Percentiles rank a stretch among this genome's conserved stretches.
Conservation (phyloP, 2,888 invertebrate genomes). For the Mythimna impura region DNA sequence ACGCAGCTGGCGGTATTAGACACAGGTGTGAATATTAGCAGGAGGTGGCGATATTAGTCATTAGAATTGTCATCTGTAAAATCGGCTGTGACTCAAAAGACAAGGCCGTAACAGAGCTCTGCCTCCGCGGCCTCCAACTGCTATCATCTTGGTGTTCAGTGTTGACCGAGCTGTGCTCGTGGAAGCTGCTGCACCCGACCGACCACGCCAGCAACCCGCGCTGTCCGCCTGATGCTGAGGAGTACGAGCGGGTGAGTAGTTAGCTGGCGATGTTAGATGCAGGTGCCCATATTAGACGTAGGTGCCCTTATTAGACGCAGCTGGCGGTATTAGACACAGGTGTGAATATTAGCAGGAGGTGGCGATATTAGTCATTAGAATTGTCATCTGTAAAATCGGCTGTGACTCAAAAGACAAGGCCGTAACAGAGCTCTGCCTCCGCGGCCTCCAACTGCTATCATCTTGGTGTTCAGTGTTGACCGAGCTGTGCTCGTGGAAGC, state of each 20-base stretch:
- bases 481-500: slow-evolving; percentile 99
- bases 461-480: slow-evolving; percentile 99
- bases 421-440: slow-evolving; percentile 96
- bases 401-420: slow-evolving; percentile 97
- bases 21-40: not conserved
- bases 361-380: no score
- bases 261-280: not conserved
- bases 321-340: not conserved
- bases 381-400: no score
- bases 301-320: not conserved
- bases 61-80: no score
- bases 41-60: no score
- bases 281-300: not conserved
- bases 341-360: not conserved
- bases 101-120: slow-evolving; percentile 96
- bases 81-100: slow-evolving; percentile 98
- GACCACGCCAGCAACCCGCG: slow-evolving; percentile 98
- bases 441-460: slow-evolving; percentile 97
- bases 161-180: slow-evolving; percentile 98
- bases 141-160: slow-evolving; percentile 99
- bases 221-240: slow-evolving; percentile 99
- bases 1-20: not conserved
- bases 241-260: slow-evolving; percentile 96
- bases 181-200: slow-evolving; percentile 99
- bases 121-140: slow-evolving; percentile 97